Evolutionary conservation across 2,888 invertebrate genomes (phyloP).

Genomic region (Phlogophora meticulosa): DNA sequence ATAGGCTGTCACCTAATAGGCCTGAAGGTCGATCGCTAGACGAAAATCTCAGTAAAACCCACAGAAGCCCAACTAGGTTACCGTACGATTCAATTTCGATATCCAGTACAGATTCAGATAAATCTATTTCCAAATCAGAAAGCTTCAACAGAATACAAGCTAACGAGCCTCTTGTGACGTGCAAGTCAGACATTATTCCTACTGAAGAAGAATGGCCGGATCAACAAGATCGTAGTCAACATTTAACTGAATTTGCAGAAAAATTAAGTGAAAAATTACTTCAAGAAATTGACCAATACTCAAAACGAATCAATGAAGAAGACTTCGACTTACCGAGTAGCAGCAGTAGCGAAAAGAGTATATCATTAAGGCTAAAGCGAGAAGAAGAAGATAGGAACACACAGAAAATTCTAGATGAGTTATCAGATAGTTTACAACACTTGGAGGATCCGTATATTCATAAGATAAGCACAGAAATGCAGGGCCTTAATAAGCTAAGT

Average conservation of each 20-base stretch:
- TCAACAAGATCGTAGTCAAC: constrained; percentile 92
- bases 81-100: constrained; percentile 89
- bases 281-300: constrained; percentile 94
- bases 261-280: constrained; percentile 95
- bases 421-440: constrained; percentile 89
- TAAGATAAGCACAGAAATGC: constrained; percentile 91
- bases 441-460: constrained; percentile 92
- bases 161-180: constrained; percentile 89
- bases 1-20: constrained; percentile 87
- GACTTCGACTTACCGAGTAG: constrained; percentile 89
- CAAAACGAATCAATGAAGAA: constrained; percentile 89
- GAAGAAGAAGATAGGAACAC: constrained; percentile 89
- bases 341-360: constrained; percentile 89
- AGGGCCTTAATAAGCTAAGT: constrained; percentile 91
- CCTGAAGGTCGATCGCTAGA: constrained; percentile 88
- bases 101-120: constrained; percentile 89
- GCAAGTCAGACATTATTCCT: constrained; percentile 87
- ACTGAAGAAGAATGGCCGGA: constrained; percentile 92
- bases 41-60: constrained; percentile 86
- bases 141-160: constrained; percentile 88
- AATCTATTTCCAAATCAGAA: constrained; percentile 89
- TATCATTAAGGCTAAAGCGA: constrained; percentile 87
- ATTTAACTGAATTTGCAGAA: constrained; percentile 95
- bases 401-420: constrained; percentile 87
- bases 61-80: constrained; percentile 87